Base-by-base conservation (phyloP, 2,113 vertebrate species). In the Oreotrochilus melanogaster region DNA sequence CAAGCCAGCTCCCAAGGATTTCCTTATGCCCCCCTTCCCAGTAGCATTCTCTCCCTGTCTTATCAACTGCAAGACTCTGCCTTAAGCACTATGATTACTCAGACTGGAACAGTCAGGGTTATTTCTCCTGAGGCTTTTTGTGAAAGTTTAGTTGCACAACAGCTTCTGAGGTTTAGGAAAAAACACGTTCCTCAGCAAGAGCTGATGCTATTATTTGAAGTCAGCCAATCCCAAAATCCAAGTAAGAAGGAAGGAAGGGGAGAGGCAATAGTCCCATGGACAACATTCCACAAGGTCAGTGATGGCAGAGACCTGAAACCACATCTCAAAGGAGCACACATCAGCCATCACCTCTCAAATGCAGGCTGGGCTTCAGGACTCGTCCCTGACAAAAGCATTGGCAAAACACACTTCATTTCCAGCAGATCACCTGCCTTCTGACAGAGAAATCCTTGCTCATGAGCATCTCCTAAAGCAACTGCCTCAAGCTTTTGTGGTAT, bases 121-220 rank as follows among this genome's bases (percentile, higher is more conserved):
- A 75, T 37, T 81, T 75, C 31, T 91, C 54, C 51, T 30, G 31
- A 85, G 47, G 31, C 43, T 70, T 88, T 78, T 86, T 30, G 54
- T 35, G 37, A 65, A 93, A 86, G 57, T 72, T 70, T 42, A 82
- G 78, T 33, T 88, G 78, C 71, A 74, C 56, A 88, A 78, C 10
- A 45, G 60, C 35, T 94, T 64, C 60, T 54, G 47, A 86, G 58
- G 37, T 73, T 90, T 66, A 86, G 24, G 13, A 65, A 83, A 82
- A 73, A 17, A 0, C 30, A 80, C 0, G 0, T 78, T 64, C 14
- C 23, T 74, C 33, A 76, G 51, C 25, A 79, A 93, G 28, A 84
- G 33, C 25, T 51, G 37, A 86, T 48, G 18, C 13, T 73, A 7
- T 28, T 78, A 62, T 65, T 10, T 70, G 16, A 79, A 57, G 28